A percentile compares a stretch with the other conserved stretches of the same genome.
These are phyloP conservation scores for Spinus olivaceus DNA, from an alignment of 2,797 vertebrate species.

Conservation along the genomic window DNA sequence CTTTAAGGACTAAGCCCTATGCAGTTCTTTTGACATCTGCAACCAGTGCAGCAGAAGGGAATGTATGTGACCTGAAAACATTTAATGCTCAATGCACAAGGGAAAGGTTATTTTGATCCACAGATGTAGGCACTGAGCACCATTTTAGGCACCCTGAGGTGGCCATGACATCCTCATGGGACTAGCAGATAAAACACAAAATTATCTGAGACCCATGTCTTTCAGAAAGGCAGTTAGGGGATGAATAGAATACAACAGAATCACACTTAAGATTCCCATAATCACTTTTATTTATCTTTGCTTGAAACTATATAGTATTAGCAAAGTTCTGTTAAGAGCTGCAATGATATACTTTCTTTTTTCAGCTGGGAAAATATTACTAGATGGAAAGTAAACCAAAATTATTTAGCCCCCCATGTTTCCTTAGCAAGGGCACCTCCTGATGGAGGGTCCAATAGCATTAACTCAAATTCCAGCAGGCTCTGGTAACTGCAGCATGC, in stretches of 20 bases:
- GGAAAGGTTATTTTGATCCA: background rate
- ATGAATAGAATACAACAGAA: background rate
- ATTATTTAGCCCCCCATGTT: background rate
- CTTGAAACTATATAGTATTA: background rate
- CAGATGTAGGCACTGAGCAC: background rate
- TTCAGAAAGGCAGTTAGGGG: background rate
- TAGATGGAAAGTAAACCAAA: background rate
- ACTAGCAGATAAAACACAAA: background rate
- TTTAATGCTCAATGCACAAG: background rate
- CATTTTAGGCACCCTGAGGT: background rate
- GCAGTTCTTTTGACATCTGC: background rate
- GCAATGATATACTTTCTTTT: background rate
- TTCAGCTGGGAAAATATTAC: background rate
- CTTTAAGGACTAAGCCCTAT: background rate
- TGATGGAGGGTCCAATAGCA: background rate
- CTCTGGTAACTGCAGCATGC: background rate
- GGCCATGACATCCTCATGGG: background rate
- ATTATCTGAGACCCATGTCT: background rate
- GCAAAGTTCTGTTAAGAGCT: background rate
- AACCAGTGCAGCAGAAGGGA: background rate
- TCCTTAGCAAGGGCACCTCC: background rate
- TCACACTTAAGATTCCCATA: background rate
- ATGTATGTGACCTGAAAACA: background rate
- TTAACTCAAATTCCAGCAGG: background rate
- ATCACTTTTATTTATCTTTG: background rate